Percentiles rank a stretch among this genome's conserved stretches.
These are phyloP conservation scores for Lepus townsendii DNA, from an alignment of 2,797 vertebrate genomes.

Conservation along the genomic window DNA sequence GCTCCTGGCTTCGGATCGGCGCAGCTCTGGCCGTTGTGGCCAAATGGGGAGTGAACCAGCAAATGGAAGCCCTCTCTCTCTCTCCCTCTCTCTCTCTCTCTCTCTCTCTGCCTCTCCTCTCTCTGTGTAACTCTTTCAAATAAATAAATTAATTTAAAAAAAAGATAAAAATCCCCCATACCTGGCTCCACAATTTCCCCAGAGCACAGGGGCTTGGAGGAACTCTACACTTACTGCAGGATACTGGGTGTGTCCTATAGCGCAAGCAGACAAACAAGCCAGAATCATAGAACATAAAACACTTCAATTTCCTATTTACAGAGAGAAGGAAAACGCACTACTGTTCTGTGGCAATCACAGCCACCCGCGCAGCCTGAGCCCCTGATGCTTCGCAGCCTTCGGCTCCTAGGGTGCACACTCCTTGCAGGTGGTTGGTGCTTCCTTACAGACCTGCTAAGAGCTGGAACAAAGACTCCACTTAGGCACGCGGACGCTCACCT, in stretches of 20 bases:
- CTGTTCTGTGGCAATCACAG: not conserved
- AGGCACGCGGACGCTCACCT: constrained; percentile 90
- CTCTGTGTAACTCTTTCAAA: too few species aligned
- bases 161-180: not conserved
- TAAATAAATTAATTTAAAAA: not conserved
- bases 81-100: too few species aligned
- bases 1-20: too few species aligned
- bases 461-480: not conserved
- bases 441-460: not conserved
- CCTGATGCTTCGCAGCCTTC: not conserved
- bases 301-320: not conserved
- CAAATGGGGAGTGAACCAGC: too few species aligned
- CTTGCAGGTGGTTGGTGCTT: not conserved
- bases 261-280: not conserved
- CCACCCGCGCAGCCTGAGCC: not conserved
- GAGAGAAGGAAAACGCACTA: not conserved
- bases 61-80: too few species aligned
- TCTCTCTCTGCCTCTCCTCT: too few species aligned
- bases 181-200: not conserved
- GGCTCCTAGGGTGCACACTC: not conserved
- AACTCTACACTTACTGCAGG: not conserved
- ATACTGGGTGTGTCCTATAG: not conserved
- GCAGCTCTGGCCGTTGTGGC: too few species aligned
- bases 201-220: not conserved
- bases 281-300: not conserved